Base-by-base conservation (phyloP, 2,113 vertebrate species). In the Oryzias javanicus region DNA sequence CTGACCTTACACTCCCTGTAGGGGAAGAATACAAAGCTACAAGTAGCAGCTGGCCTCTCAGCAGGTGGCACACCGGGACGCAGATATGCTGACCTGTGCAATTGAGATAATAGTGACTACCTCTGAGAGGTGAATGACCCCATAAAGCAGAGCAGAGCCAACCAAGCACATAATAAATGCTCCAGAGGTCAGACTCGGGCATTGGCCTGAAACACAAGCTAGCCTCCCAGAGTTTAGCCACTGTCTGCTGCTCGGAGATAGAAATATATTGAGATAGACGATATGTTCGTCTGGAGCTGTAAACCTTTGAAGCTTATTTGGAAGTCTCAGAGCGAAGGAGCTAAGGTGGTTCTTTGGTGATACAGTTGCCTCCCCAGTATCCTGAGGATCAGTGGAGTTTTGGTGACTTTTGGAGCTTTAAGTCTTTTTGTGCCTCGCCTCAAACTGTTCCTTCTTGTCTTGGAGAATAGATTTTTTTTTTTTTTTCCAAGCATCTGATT, bases 131-230 rank as follows among this genome's bases (percentile, higher is more conserved):
- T 71, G 67, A 60, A 60, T 72, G 67, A 45, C 64, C 69, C 66
- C 64, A 76, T 77, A 77, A 85, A 79, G 65, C 81, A 80, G 82
- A 76, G 60, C 81, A 85, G 66, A 80, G 60, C 64, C 64, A 74
- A 59, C 69, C 59, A 60, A 78, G 77, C 84, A 72, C 74, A 72
- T 80, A 78, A 82, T 77, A 74, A 80, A 82, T 78, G 66, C 79
- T 78, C 72, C 74, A 59, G 69, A 80, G 84, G 82, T 86, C 82
- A 82, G 61, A 64, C 29, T 62, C 54, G 75, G 78, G 58, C 79
- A 68, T 45, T 68, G 69, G 68, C 66, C 77, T 79, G 77, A 84
- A 78, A 82, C 64, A 78, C 69, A 79, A 74, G 78, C 79, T 82
- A 79, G 77, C 75, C 67, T 84, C 75, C 64, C 65, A 64, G 71